These are phyloP conservation scores for Patella depressa DNA, from an alignment of 2,888 invertebrate species.

Conservation along the genomic window DNA sequence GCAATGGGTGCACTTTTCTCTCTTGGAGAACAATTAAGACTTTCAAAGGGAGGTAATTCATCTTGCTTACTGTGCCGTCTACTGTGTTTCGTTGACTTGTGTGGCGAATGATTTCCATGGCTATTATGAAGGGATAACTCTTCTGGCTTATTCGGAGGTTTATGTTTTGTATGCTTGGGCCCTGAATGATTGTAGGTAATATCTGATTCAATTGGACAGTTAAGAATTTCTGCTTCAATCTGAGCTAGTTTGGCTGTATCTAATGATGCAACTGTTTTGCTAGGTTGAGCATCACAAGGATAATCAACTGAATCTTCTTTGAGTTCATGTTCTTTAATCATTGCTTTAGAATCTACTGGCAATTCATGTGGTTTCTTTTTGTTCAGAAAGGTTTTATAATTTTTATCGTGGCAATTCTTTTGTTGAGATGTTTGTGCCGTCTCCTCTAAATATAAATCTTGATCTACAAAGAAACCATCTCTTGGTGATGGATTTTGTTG, in stretches of 20 bases:
- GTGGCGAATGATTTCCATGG: background rate
- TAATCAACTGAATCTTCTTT: background rate
- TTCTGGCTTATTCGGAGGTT: no score
- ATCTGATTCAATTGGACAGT: background rate
- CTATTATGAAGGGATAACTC: no score
- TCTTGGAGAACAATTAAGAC: slow-evolving; percentile 33
- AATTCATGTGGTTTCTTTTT: background rate
- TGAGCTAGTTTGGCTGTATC: background rate
- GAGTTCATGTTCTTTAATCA: background rate
- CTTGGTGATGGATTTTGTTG: background rate
- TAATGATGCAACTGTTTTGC: background rate
- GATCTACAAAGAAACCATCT: background rate
- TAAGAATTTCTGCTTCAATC: background rate
- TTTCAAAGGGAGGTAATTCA: slow-evolving; percentile 29
- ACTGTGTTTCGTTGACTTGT: background rate
- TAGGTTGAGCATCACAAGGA: background rate
- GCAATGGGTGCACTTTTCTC: slow-evolving; percentile 25
- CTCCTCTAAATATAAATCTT: background rate
- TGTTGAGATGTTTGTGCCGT: no score
- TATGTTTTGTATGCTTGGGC: background rate
- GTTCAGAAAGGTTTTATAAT: background rate
- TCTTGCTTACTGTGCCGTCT: background rate
- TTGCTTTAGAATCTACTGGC: background rate
- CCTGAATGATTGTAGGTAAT: background rate
- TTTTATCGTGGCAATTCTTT: background rate